Base-by-base conservation (phyloP, 2,113 vertebrate genomes). In the Erpornis zantholeuca region DNA sequence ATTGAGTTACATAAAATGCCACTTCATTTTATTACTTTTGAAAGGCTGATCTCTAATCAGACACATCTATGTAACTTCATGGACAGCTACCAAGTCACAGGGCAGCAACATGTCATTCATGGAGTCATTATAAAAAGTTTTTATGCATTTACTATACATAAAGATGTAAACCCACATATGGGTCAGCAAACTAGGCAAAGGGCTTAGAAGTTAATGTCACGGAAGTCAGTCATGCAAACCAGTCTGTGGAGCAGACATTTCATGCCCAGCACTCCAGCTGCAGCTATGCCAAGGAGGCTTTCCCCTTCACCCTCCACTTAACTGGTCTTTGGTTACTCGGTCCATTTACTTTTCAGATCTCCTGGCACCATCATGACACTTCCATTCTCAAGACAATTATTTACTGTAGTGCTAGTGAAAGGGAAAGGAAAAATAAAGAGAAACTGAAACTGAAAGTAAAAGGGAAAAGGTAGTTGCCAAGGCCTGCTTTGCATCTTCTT, bases 1-100 rank as follows among this genome's bases (percentile, higher is more conserved):
- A 88, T 78, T 86, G 88, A 94, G 91, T 97, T 97, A 97, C 65
- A 78, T 96, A 97, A 97, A 96, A 81, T 84, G 86, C 47, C 83
- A 88, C 60, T 94, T 84, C 33, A 50, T 83, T 96, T 90, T 75
- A 77, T 88, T 91, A 27, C 92, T 90, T 94, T 75, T 83, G 60
- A 94, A 90, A 94, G 77, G 38, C 82, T 92, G 80, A 83, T 88
- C 88, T 93, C 92, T 92, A 95, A 93, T 76, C 78, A 92, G 90
- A 80, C 59, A 65, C n/a, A 27, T 94, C 85, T 69, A 22, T 88
- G 52, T 88, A 86, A 88, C 76, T 68, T 35, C 68, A 59, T 15
- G 88, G 77, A 93, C 56, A 90, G 24, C 82, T 88, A 73, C 52
- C 0, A 1, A 93, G 83, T 78, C 88, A 71, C 56, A 80, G 80